These are phyloP conservation scores for Eupithecia centaureata DNA, from an alignment of 2,888 invertebrate genomes.

Conservation along the genomic window DNA sequence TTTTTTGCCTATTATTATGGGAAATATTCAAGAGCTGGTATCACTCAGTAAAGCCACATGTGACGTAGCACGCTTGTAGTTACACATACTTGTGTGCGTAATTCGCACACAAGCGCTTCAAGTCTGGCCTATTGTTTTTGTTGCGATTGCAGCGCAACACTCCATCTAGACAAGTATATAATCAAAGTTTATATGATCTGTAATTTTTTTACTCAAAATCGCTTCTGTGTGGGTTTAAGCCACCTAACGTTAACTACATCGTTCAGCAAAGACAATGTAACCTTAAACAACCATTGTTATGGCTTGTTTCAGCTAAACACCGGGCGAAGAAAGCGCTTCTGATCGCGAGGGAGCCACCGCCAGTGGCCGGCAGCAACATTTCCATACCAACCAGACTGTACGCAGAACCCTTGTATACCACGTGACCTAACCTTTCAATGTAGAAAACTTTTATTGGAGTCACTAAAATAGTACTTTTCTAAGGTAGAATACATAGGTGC, in stretches of 20 bases:
- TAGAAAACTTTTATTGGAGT: background rate
- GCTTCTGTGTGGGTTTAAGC: no score
- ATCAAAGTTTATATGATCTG: background rate
- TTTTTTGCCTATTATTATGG: no score
- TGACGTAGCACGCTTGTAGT: no score
- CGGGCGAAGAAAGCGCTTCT: constrained; percentile 63
- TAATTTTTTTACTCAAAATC: no score
- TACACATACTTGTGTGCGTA: no score
- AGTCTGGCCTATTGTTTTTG: no score
- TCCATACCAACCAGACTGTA: constrained; percentile 71
- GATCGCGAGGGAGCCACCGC: constrained; percentile 61
- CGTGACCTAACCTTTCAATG: constrained; percentile 52
- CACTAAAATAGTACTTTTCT: background rate
- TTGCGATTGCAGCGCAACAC: no score
- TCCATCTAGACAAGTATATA: no score
- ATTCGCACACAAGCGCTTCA: no score
- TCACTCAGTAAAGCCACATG: no score
- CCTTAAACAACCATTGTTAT: background rate
- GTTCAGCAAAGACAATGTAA: background rate
- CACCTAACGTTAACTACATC: background rate
- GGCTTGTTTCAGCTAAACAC: constrained; percentile 60
- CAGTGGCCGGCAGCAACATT: constrained; percentile 63
- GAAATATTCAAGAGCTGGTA: no score
- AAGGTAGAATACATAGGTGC: background rate
- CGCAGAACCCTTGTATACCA: constrained; percentile 74